Conservation (phyloP, 2,113 vertebrate species). For the Vulpes ferrilata region DNA sequence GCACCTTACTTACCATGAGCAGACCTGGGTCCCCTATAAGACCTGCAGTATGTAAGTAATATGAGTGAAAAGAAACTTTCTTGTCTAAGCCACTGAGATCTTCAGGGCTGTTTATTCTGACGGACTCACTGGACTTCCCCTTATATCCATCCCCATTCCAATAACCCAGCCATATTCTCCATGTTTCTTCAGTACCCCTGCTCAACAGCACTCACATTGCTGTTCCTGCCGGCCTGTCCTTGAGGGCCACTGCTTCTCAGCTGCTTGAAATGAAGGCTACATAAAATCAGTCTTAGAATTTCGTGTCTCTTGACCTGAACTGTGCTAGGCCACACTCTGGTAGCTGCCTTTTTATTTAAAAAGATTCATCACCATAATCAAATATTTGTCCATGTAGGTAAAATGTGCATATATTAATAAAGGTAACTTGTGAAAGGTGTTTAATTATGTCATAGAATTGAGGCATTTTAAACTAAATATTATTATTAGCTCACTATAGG, state of each 20-base stretch:
- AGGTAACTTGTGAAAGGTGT: slow-evolving; percentile 68
- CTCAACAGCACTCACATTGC: fast-evolving
- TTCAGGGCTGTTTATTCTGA: neutral
- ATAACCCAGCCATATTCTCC: neutral
- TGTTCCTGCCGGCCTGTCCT: fast-evolving
- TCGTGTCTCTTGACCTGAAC: neutral
- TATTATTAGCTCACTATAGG: slow-evolving; percentile 36
- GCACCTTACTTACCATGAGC: fast-evolving
- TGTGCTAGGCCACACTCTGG: neutral
- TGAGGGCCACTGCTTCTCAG: neutral
- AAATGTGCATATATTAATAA: slow-evolving; percentile 60
- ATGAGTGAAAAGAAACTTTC: neutral
- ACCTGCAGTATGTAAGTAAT: fast-evolving
- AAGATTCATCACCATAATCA: slow-evolving; percentile 54
- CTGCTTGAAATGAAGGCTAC: neutral
- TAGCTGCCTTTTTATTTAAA: slow-evolving; percentile 55
- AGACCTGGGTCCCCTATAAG: fast-evolving
- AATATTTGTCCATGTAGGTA: slow-evolving; percentile 48
- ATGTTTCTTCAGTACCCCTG: fast-evolving
- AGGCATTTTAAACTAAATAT: slow-evolving; percentile 69
- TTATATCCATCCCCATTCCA: too few relatives aligned
- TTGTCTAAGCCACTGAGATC: neutral
- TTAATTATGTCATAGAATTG: slow-evolving; percentile 67
- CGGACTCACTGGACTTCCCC: too few relatives aligned
- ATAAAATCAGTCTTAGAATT: too few relatives aligned